phyloP scores from a whole-genome alignment of 2,113 vertebrate genomes.

The Circaetus gallicus region DNA sequence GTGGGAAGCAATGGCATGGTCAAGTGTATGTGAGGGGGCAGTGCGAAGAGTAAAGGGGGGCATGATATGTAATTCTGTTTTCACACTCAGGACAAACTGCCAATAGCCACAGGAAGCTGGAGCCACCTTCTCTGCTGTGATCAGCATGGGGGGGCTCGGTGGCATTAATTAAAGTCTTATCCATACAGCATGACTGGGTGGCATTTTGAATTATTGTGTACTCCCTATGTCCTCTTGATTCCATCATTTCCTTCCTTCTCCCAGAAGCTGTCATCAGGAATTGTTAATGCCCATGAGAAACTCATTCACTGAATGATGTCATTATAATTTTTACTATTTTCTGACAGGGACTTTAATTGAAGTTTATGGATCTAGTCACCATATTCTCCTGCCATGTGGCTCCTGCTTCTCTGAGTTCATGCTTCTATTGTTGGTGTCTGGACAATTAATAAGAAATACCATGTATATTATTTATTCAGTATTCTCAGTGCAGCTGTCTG shows the following conservation, averaged over 20 bases:
- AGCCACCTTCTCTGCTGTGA: background rate
- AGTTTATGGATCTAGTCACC: background rate
- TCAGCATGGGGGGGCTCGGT: rapidly evolving
- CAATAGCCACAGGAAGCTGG: background rate
- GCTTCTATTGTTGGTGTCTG: background rate
- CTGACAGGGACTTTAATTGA: background rate
- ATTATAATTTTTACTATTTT: background rate
- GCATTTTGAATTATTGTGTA: background rate
- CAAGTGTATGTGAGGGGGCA: background rate
- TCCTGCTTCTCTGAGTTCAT: background rate
- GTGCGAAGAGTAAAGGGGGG: background rate
- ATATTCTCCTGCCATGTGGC: background rate
- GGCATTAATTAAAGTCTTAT: background rate
- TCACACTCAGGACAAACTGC: background rate
- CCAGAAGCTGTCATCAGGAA: background rate
- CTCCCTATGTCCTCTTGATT: background rate
- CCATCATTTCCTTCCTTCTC: background rate
- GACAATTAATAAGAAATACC: background rate
- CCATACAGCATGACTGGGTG: background rate
- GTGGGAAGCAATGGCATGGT: background rate
- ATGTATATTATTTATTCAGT: background rate
- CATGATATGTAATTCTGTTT: background rate
- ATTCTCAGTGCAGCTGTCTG: background rate
- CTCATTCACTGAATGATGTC: background rate
- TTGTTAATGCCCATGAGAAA: background rate